Percentiles rank a stretch among this genome's conserved stretches.
Evolutionary conservation across 1,140 invertebrate genomes (phyloP).

Genomic region (Delia radicum): DNA sequence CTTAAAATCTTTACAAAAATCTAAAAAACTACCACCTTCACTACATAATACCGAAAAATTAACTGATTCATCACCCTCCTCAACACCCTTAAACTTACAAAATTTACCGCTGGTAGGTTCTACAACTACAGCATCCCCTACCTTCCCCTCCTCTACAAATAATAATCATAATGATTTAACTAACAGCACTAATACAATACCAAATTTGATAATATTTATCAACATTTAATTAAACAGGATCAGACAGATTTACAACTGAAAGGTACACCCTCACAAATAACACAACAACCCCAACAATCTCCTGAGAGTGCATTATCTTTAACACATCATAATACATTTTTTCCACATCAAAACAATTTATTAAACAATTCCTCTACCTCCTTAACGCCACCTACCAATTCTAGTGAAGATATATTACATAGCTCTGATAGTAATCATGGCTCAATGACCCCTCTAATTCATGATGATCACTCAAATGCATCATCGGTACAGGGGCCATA

Average conservation of each 20-base stretch:
- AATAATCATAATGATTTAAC: background rate
- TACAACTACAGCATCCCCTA: background rate
- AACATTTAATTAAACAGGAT: background rate
- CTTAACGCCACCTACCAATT: background rate
- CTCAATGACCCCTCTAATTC: background rate
- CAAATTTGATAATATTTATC: constrained; percentile 26
- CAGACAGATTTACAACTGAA: background rate
- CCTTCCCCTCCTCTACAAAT: background rate
- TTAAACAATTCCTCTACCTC: background rate
- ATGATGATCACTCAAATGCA: background rate
- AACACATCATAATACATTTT: background rate
- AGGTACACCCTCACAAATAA: background rate
- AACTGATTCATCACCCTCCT: background rate
- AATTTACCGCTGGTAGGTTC: background rate
- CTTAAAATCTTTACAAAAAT: background rate
- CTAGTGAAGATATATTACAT: background rate
- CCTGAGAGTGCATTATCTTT: background rate
- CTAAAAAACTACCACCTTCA: background rate
- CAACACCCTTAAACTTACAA: background rate
- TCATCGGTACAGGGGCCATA: background rate
- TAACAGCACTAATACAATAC: constrained; percentile 12
- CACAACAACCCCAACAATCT: background rate
- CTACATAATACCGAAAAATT: background rate
- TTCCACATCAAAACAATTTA: background rate
- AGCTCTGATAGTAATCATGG: background rate